Base-by-base conservation (phyloP, 30 jellyfish, hydroid and myxozoan genomes). In the Aurelia sp. region DNA sequence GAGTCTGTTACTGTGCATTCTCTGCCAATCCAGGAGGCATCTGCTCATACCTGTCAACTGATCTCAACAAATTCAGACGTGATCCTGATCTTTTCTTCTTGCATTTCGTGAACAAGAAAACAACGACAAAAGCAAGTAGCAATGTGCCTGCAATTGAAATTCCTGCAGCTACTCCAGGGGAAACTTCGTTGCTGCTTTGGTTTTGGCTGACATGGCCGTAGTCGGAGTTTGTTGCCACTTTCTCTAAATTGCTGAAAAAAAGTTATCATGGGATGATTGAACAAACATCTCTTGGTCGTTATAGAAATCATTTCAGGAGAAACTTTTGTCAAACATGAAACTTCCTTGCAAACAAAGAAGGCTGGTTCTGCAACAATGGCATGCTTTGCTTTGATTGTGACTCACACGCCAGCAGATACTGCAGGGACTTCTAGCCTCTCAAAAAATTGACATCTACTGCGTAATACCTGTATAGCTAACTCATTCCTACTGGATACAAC, bases 101-200 rank as follows among this genome's bases (percentile, higher is more conserved):
- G 86, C 92, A 82, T 61, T 82, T 82, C 47, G 82, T 51, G 77
- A 82, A 74, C 55, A 82, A 57, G 40, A 78, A 62, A 20, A 70
- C 83, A 76, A 85, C 88, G 40, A 85, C 70, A n/a, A 52, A 47
- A 16, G 86, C 94, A 31, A 70, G 75, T 4, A 66, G 70, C 67
- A 85, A 31, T 12, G 94, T 85, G 47, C 82, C 87, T 7, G 67
- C 53, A 51, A 85, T 67, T 18, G 94, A 85, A 17, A 85, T 63
- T 3, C 47, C 94, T 59, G 88, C 94, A 11, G 94, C 94, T 4
- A 73, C 75, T 10, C 94, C 94, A 38, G 94, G 94, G 48, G 78
- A 61, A 74, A 85, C 48, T 22, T 71, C 48, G 33, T 66, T 74
- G n/a, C 2, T 16, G 40, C 33, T 67, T 41, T 41, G 2, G 22